Base-by-base conservation (phyloP, 1,140 invertebrate genomes). In the Pseudomyrmex flavicornis region DNA sequence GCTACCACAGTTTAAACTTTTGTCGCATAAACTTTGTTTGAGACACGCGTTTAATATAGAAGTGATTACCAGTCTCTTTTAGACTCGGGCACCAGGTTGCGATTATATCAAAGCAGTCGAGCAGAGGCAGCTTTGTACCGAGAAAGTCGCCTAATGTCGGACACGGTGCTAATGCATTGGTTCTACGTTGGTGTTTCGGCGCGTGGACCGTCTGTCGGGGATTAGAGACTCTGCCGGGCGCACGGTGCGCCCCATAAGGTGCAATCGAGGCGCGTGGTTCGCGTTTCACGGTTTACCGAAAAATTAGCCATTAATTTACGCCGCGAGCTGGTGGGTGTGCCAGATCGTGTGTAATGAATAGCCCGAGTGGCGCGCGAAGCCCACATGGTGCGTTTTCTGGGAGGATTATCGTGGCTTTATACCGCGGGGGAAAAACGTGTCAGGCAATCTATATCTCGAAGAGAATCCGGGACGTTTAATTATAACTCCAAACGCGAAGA, bases 261-360 rank as follows among this genome's bases (percentile, higher is more conserved):
- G 70, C 73, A 65, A 44, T 35, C 22, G 79, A 73, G 86, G 85
- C 88, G 85, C 91, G 90, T 91, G 92, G 89, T 90, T 84, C 79
- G 89, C 79, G 90, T 94, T 94, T 93, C 91, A 93, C 87, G 91
- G 91, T 92, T 92, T 92, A 91, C 91, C 90, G 74, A 92, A 92
- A 91, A 93, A 93, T 94, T 91, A 90, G 88, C 89, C 86, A 92
- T 93, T 92, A 92, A 93, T 93, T 93, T 92, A 93, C 91, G 83
- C 90, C 87, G 80, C 50, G 85, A 77, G 79, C 72, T 74, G 58
- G 48, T 88, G 87, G 84, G 75, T 86, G 89, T 83, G 86, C 85
- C 84, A 35, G 69, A 68, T 82, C 82, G 72, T 70, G 69, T 68
- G 74, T 89, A 90, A 88, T 91, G 87, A 91, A 91, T 91, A 86